These are phyloP conservation scores for Latheticus oryzae DNA, from an alignment of 2,888 invertebrate genomes.

Conservation along the genomic window DNA sequence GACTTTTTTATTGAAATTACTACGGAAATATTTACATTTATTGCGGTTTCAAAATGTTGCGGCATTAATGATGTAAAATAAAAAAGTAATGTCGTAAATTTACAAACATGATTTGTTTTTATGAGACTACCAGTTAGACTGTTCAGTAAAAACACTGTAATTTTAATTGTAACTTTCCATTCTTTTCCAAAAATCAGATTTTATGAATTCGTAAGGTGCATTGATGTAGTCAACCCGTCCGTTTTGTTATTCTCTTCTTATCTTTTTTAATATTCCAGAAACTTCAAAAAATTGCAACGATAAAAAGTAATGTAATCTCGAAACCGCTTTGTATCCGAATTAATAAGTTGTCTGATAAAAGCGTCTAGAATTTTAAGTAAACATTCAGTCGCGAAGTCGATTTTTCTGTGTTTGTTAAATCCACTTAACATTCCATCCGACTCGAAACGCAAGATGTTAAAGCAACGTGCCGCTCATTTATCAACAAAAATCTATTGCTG, in stretches of 20 bases:
- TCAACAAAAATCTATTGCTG: conserved; percentile 27
- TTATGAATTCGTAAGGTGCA: too few relatives aligned
- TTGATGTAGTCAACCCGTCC: too few relatives aligned
- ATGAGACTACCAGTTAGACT: too few relatives aligned
- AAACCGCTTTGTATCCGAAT: conserved; percentile 20
- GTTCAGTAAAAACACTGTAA: too few relatives aligned
- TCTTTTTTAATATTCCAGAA: conserved; percentile 20
- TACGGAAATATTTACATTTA: too few relatives aligned
- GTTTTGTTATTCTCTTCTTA: conserved; percentile 17
- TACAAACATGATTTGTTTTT: too few relatives aligned
- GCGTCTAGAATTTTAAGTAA: conserved; percentile 27
- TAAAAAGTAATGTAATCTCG: conserved; percentile 27
- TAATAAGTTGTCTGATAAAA: conserved; percentile 28
- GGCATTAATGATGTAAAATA: too few relatives aligned
- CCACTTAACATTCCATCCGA: conserved; percentile 29
- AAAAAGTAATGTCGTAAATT: too few relatives aligned
- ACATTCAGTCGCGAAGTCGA: conserved; percentile 21
- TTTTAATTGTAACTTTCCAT: too few relatives aligned
- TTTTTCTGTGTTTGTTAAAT: conserved; percentile 31
- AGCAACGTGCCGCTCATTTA: conserved; percentile 32
- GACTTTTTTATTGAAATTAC: too few relatives aligned
- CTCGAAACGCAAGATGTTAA: conserved; percentile 22
- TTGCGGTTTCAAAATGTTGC: too few relatives aligned
- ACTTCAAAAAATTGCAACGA: conserved; percentile 18
- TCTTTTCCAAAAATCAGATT: too few relatives aligned